Evolutionary conservation across 2,888 invertebrate species (phyloP).

Genomic region (Leptopilina drosophilae): DNA sequence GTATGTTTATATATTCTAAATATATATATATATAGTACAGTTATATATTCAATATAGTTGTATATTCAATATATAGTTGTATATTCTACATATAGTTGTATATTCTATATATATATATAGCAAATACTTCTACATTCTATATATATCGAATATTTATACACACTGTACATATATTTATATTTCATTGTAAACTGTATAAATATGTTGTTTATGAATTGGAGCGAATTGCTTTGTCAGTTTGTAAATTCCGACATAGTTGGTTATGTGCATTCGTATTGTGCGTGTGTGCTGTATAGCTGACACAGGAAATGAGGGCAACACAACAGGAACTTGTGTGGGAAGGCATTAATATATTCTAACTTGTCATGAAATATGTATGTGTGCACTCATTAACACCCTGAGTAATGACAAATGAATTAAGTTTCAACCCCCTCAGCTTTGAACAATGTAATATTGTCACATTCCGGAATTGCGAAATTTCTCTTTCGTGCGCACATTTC

Average conservation of each 20-base stretch:
- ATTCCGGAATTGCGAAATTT: background rate
- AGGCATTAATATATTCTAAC: constrained; percentile 26
- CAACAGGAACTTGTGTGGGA: background rate
- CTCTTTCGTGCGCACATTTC: no score
- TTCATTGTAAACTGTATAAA: background rate
- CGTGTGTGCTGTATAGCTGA: background rate
- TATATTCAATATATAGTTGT: no score
- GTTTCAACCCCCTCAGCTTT: constrained; percentile 5
- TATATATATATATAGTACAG: no score
- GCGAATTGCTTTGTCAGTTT: constrained; percentile 1
- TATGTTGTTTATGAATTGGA: constrained; percentile 8
- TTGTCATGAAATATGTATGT: constrained; percentile 10
- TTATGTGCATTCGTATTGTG: background rate
- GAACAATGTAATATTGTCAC: background rate
- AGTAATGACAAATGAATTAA: constrained; percentile 32
- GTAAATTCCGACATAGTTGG: background rate
- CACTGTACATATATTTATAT: background rate
- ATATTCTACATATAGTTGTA: no score
- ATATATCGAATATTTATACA: no score
- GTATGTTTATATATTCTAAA: no score
- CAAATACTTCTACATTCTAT: no score
- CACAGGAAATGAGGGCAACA: constrained; percentile 11
- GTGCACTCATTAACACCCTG: constrained; percentile 25
- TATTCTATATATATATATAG: no score
- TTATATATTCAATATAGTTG: no score